Conservation (phyloP, 2,113 vertebrate genomes). For the Python bivittatus region DNA sequence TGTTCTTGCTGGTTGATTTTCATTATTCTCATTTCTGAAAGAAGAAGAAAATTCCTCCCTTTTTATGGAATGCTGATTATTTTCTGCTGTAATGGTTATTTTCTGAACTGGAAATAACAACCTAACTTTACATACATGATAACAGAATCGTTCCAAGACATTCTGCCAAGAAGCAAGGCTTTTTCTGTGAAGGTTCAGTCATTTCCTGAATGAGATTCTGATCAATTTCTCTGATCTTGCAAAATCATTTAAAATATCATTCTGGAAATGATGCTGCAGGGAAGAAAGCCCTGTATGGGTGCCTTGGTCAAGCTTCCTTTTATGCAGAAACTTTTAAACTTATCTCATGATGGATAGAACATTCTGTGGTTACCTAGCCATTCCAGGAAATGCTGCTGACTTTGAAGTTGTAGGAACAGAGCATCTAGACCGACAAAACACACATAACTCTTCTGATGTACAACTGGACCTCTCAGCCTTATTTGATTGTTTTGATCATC, state of each 20-base stretch:
- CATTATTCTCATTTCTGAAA: constrained; percentile 38
- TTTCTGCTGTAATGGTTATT: neutral
- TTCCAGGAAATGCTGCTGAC: neutral
- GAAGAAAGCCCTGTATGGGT: neutral
- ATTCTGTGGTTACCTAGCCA: neutral
- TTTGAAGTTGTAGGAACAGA: neutral
- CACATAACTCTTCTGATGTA: neutral
- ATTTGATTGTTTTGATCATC: neutral
- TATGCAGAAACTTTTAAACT: neutral
- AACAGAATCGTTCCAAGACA: neutral
- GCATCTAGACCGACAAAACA: neutral
- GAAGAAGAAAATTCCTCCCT: neutral
- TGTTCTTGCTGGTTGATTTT: constrained; percentile 33
- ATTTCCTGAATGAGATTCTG: neutral
- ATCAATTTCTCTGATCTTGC: neutral
- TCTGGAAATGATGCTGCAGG: neutral
- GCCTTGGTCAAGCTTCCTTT: neutral
- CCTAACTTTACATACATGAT: neutral
- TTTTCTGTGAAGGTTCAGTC: too few relatives aligned
- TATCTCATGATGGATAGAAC: neutral
- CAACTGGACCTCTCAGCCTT: neutral
- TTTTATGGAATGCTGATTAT: constrained; percentile 30
- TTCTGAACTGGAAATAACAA: neutral
- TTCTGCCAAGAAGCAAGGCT: neutral
- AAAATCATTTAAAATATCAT: neutral